phyloP scores from a whole-genome alignment of 2,797 vertebrate species.

The Protosalanx chinensis region DNA sequence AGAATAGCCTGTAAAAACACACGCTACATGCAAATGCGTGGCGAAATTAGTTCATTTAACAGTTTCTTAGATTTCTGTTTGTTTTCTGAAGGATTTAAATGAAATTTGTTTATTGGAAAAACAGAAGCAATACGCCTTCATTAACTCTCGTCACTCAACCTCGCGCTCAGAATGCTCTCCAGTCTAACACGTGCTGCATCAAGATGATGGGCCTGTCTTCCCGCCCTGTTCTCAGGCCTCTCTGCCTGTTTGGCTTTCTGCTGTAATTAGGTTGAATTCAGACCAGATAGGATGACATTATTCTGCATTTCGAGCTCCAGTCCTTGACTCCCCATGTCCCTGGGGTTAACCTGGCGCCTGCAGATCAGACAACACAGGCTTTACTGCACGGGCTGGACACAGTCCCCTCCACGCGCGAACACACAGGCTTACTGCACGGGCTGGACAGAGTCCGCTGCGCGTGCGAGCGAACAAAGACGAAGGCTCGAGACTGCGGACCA shows the following conservation, averaged over 20 bases:
- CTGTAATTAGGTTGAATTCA: conserved; percentile 75
- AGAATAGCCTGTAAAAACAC: no score
- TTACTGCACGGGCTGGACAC: conserved; percentile 70
- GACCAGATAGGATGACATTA: conserved; percentile 83
- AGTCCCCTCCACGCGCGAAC: conserved; percentile 31
- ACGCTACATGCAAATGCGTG: no score
- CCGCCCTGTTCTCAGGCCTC: conserved; percentile 46
- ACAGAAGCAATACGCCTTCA: conserved; percentile 8
- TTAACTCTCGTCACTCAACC: conserved; percentile 25
- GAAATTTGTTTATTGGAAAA: neutral
- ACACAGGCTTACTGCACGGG: conserved; percentile 68
- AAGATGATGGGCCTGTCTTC: conserved; percentile 54
- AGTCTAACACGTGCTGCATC: conserved; percentile 26
- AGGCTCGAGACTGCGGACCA: conserved; percentile 55
- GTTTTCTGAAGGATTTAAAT: neutral
- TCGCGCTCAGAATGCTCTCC: conserved; percentile 17
- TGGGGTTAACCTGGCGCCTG: conserved; percentile 88
- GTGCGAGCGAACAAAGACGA: conserved; percentile 53
- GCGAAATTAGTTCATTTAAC: no score
- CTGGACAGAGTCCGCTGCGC: conserved; percentile 46
- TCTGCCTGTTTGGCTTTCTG: conserved; percentile 75
- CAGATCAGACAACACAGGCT: conserved; percentile 77
- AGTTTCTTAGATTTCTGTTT: neutral
- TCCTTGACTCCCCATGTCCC: conserved; percentile 81
- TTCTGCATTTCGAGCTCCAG: conserved; percentile 84